Evolutionary conservation across 2,113 vertebrate genomes (phyloP).

Genomic region (Burhinus bistriatus): DNA sequence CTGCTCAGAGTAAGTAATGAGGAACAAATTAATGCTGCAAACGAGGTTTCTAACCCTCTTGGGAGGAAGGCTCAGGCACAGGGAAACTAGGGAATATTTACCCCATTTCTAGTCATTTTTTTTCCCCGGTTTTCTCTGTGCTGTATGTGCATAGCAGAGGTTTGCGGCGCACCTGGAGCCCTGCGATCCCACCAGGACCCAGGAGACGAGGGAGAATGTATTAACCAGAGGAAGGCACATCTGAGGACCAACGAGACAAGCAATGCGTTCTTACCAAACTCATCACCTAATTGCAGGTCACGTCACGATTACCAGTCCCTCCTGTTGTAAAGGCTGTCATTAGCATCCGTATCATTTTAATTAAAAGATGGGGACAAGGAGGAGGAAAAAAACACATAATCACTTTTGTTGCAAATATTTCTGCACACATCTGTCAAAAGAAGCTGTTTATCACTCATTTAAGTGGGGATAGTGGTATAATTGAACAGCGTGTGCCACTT

Average conservation of each 20-base stretch:
- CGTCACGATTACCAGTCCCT: background rate
- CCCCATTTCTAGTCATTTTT: background rate
- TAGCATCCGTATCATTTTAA: background rate
- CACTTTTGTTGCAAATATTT: background rate
- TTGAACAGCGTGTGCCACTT: background rate
- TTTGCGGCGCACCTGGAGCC: background rate
- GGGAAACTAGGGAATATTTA: background rate
- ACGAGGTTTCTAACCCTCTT: background rate
- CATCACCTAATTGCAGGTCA: background rate
- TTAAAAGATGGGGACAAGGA: background rate
- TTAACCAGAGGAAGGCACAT: constrained; percentile 20
- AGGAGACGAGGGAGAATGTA: background rate
- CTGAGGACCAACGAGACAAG: background rate
- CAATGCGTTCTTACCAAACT: background rate
- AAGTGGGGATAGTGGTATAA: background rate
- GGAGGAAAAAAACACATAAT: background rate
- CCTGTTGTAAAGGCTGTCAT: background rate
- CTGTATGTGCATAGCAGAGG: background rate
- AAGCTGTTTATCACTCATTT: background rate
- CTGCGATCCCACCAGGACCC: background rate
- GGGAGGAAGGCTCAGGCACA: background rate
- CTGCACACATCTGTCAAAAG: background rate
- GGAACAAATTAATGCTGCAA: background rate
- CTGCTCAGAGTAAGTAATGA: background rate
- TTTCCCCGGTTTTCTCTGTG: background rate